These are phyloP conservation scores for Drosophila algonquin DNA, from an alignment of 2,888 invertebrate genomes.

Conservation along the genomic window DNA sequence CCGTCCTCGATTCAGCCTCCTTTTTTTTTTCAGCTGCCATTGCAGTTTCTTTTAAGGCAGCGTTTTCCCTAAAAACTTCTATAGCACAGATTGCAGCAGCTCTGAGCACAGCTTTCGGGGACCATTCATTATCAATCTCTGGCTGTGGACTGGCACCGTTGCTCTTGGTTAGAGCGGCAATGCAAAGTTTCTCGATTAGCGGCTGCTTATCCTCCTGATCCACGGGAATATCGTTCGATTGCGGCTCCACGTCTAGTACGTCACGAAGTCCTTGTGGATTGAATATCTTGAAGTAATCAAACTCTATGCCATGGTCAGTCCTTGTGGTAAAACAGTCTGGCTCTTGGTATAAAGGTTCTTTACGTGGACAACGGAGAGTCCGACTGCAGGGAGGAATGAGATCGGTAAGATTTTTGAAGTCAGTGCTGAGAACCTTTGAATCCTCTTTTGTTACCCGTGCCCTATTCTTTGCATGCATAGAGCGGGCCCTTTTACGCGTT, in stretches of 20 bases:
- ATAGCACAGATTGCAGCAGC: constrained; percentile 27
- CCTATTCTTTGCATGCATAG: no score
- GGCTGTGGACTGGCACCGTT: background rate
- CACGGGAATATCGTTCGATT: background rate
- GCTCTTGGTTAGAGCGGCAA: constrained; percentile 34
- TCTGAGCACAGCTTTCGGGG: background rate
- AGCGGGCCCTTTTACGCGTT: fast-evolving
- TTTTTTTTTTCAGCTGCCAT: background rate
- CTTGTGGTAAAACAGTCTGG: background rate
- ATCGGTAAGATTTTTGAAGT: constrained; percentile 10
- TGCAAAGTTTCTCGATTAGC: constrained; percentile 37
- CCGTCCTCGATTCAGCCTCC: background rate
- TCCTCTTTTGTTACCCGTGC: background rate
- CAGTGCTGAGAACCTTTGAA: background rate
- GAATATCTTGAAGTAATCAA: constrained; percentile 53
- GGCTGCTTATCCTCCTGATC: constrained; percentile 33
- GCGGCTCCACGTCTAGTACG: background rate
- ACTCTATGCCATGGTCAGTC: background rate
- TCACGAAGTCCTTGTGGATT: constrained; percentile 5
- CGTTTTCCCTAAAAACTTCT: background rate
- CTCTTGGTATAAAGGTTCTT: fast-evolving
- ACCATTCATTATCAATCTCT: background rate
- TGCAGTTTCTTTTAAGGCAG: background rate
- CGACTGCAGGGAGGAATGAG: constrained; percentile 4
- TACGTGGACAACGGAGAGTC: background rate